A percentile compares a stretch with the other conserved stretches of the same genome.
Conservation (phyloP, 2,113 vertebrate genomes). For the Neolamprologus toae region DNA sequence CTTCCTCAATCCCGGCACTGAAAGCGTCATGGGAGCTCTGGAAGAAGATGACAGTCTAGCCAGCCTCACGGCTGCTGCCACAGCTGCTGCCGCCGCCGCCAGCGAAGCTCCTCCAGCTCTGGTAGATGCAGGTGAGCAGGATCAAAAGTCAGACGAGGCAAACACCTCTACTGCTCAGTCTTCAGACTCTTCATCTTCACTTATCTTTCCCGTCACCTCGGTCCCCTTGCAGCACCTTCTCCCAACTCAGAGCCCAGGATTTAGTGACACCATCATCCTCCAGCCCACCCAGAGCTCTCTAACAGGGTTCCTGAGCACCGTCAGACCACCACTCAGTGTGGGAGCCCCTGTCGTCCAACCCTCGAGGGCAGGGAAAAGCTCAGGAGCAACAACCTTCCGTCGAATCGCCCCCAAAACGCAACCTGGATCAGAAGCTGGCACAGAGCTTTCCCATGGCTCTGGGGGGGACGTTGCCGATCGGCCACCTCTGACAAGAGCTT, state of each 20-base stretch:
- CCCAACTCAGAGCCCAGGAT: conserved; percentile 71
- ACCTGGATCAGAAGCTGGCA: conserved; percentile 33
- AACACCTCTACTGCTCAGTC: conserved; percentile 41
- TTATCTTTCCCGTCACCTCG: conserved; percentile 41
- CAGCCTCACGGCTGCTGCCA: conserved; percentile 49
- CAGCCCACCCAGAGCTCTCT: conserved; percentile 73
- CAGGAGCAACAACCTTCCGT: conserved; percentile 76
- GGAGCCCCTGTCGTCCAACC: conserved; percentile 73
- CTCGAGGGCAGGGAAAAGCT: background rate
- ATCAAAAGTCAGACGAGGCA: conserved; percentile 70
- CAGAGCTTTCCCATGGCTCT: conserved; percentile 52
- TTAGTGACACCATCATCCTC: conserved; percentile 83
- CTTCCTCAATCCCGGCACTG: conserved; percentile 52
- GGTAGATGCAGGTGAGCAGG: conserved; percentile 45
- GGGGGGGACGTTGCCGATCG: conserved; percentile 33
- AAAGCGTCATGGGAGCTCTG: conserved; percentile 33
- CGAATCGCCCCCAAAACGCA: conserved; percentile 90
- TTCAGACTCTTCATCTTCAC: conserved; percentile 63
- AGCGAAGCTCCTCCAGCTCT: conserved; percentile 68
- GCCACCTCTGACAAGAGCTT: conserved; percentile 81
- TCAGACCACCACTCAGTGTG: conserved; percentile 76
- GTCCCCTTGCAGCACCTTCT: conserved; percentile 64
- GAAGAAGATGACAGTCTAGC: conserved; percentile 48
- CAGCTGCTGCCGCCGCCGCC: conserved; percentile 76
- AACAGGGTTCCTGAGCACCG: conserved; percentile 53